Evolutionary conservation across 2,888 invertebrate genomes (phyloP).

Genomic region (Acrocera orbiculus): DNA sequence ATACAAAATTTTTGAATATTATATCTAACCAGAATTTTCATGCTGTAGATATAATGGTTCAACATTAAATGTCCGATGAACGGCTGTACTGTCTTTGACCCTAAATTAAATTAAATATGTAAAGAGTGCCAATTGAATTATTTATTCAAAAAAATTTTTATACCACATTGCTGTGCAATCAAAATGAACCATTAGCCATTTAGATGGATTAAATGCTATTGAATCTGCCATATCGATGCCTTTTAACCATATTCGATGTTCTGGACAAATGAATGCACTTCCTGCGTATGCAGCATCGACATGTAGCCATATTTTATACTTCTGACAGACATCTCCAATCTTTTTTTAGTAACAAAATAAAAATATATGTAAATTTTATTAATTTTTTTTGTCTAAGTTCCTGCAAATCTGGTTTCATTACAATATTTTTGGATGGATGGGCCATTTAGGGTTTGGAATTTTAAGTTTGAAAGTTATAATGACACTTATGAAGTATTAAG

Average conservation of each 20-base stretch:
- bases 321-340: conserved; percentile 46
- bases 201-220: conserved; percentile 95
- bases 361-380: not conserved
- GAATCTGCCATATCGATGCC: conserved; percentile 89
- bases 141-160: conserved; percentile 17
- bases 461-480: no score
- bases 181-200: conserved; percentile 98
- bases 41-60: conserved; percentile 94
- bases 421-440: no score
- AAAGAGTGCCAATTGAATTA: not conserved
- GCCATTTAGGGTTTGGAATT: no score
- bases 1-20: conserved; percentile 6
- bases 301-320: conserved; percentile 85
- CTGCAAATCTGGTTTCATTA: not conserved
- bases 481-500: no score
- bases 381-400: no score
- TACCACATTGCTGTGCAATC: conserved; percentile 99
- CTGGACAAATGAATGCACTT: conserved; percentile 88
- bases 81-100: conserved; percentile 82
- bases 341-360: conserved; percentile 7
- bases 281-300: conserved; percentile 98
- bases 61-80: conserved; percentile 94
- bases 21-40: conserved; percentile 73
- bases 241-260: conserved; percentile 74
- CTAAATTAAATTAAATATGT: not conserved